phyloP scores from a whole-genome alignment of 2,113 vertebrate species.

The Plecturocebus donacophilus region DNA sequence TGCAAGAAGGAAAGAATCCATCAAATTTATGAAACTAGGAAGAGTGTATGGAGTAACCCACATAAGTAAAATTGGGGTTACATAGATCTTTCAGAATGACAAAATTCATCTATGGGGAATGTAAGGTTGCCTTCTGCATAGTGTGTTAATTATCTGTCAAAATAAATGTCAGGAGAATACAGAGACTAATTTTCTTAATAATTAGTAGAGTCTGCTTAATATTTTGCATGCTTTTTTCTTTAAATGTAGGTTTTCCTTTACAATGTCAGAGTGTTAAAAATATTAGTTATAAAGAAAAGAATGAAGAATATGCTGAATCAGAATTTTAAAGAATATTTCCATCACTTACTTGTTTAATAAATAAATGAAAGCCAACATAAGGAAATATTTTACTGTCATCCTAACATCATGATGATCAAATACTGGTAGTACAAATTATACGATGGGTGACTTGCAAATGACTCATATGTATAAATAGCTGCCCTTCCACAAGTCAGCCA shows the following conservation, averaged over 20 bases:
- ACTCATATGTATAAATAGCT: neutral
- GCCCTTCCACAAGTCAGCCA: neutral
- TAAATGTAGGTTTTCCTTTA: slow-evolving; percentile 23
- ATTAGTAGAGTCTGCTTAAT: slow-evolving; percentile 55
- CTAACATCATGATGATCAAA: neutral
- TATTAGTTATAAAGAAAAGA: neutral
- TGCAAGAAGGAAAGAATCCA: neutral
- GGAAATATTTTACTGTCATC: neutral
- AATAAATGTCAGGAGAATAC: slow-evolving; percentile 58
- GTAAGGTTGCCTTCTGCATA: neutral
- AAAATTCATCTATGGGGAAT: slow-evolving; percentile 32
- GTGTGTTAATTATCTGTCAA: slow-evolving; percentile 56
- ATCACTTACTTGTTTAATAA: neutral
- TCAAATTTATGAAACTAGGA: neutral
- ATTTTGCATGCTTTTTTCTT: neutral
- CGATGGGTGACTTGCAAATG: neutral
- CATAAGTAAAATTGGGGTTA: slow-evolving; percentile 56
- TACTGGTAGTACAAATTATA: neutral
- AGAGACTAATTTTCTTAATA: slow-evolving; percentile 49
- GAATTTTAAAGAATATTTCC: slow-evolving; percentile 7
- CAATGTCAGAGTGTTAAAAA: slow-evolving; percentile 33
- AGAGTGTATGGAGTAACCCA: neutral
- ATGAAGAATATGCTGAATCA: neutral
- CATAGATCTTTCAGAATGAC: slow-evolving; percentile 53
- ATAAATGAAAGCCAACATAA: slow-evolving; percentile 6